Conservation (phyloP, 2,797 vertebrate species). For the Discoglossus pictus region DNA sequence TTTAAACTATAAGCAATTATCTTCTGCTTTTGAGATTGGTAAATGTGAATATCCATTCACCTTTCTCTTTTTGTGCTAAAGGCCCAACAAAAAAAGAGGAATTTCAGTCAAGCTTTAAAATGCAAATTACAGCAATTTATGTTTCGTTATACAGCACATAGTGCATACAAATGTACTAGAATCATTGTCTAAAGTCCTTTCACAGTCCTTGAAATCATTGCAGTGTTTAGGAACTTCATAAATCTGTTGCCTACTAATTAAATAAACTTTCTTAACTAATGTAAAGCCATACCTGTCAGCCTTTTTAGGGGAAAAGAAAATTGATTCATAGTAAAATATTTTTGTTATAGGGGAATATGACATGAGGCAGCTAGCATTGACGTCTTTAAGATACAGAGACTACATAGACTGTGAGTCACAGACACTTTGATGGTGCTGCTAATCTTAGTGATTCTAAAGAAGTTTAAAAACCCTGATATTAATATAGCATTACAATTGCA, state of each 20-base stretch:
- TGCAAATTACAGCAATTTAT: slow-evolving; percentile 17
- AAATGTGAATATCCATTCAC: slow-evolving; percentile 8
- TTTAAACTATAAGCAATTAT: not conserved
- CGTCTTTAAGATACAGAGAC: too few species aligned
- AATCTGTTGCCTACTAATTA: slow-evolving; percentile 16
- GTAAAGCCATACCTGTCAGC: too few species aligned
- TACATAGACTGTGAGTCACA: too few species aligned
- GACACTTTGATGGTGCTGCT: too few species aligned
- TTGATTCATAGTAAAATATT: too few species aligned
- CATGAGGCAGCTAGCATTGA: too few species aligned
- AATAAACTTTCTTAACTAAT: not conserved
- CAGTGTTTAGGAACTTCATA: not conserved
- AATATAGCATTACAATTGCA: too few species aligned
- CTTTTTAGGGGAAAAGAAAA: too few species aligned
- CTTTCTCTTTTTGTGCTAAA: not conserved
- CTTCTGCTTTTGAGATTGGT: not conserved
- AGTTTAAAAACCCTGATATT: too few species aligned
- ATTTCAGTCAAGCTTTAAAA: slow-evolving; percentile 4
- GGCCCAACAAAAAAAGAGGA: not conserved
- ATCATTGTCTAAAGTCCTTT: slow-evolving; percentile 21
- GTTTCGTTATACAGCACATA: not conserved
- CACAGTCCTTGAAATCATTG: slow-evolving; percentile 24
- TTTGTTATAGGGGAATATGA: too few species aligned
- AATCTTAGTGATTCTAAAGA: too few species aligned
- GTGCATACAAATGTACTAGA: slow-evolving; percentile 1